These are phyloP conservation scores for Drosophila colorata DNA, from an alignment of 2,888 invertebrate species.

Conservation along the genomic window DNA sequence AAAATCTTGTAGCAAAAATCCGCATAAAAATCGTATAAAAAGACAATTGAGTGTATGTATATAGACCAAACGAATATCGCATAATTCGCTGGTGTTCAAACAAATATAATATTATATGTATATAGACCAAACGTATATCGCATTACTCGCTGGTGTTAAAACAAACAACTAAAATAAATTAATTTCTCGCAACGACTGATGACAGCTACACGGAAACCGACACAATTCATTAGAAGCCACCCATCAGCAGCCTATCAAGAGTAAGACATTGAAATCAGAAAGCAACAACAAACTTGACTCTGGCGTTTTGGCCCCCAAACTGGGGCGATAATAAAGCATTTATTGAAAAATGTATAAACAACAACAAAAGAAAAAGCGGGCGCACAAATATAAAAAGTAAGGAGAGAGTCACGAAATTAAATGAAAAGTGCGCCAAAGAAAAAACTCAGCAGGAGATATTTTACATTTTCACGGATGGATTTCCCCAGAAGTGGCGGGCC, in stretches of 20 bases:
- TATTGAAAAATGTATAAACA: slow-evolving; percentile 70
- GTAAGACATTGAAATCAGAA: slow-evolving; percentile 6
- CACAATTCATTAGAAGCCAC: slow-evolving; percentile 59
- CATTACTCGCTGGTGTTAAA: slow-evolving; percentile 30
- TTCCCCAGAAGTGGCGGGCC: slow-evolving; percentile 71
- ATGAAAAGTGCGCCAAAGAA: slow-evolving; percentile 52
- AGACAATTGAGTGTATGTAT: no score
- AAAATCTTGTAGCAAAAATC: no score
- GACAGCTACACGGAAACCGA: slow-evolving; percentile 40
- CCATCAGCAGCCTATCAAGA: slow-evolving; percentile 59
- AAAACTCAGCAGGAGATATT: slow-evolving; percentile 80
- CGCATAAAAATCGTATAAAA: no score
- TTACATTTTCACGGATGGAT: slow-evolving; percentile 78
- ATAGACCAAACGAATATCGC: no score
- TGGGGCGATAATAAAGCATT: slow-evolving; percentile 62
- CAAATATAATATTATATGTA: no score
- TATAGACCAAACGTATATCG: background rate
- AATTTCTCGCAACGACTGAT: slow-evolving; percentile 36
- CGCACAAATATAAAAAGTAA: slow-evolving; percentile 6
- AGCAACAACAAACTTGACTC: slow-evolving; percentile 21
- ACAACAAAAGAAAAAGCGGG: slow-evolving; percentile 19
- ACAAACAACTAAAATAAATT: slow-evolving; percentile 45
- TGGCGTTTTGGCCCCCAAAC: slow-evolving; percentile 19
- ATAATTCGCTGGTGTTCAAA: no score
- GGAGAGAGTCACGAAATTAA: slow-evolving; percentile 37